phyloP scores from a whole-genome alignment of 2,113 vertebrate species.

The Danionella cerebrum region DNA sequence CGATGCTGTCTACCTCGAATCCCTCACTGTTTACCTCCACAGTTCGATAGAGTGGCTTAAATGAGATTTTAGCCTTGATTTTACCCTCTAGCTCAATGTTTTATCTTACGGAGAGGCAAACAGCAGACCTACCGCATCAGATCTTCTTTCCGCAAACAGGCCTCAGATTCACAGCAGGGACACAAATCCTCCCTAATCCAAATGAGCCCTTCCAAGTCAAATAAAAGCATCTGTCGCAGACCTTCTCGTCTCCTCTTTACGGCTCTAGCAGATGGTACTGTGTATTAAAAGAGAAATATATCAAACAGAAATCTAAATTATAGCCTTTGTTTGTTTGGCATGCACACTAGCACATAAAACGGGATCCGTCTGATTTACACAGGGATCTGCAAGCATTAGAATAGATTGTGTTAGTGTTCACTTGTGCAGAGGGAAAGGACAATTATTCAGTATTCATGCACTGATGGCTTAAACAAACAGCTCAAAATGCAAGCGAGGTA shows the following conservation, averaged over 20 bases:
- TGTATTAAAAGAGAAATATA: slow-evolving; percentile 15
- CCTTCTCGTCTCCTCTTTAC: slow-evolving; percentile 14
- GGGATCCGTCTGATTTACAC: not conserved
- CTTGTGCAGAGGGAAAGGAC: too few relatives aligned
- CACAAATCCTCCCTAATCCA: slow-evolving; percentile 28
- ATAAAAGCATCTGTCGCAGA: slow-evolving; percentile 12
- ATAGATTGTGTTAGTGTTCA: not conserved
- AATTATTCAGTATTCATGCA: not conserved
- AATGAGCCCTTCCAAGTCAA: slow-evolving; percentile 19
- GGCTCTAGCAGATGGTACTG: slow-evolving; percentile 3
- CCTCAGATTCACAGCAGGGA: slow-evolving; percentile 10
- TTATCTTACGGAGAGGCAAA: not conserved
- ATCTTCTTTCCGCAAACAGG: slow-evolving; percentile 12
- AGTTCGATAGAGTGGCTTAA: slow-evolving; percentile 20
- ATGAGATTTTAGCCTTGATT: not conserved
- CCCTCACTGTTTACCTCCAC: not conserved
- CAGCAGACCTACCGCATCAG: not conserved
- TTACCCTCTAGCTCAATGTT: not conserved
- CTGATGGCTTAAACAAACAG: too few relatives aligned
- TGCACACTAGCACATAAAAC: slow-evolving; percentile 13
- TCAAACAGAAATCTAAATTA: slow-evolving; percentile 25
- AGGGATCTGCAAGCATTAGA: not conserved
- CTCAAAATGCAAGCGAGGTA: too few relatives aligned
- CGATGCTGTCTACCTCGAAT: not conserved
- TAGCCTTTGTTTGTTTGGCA: slow-evolving; percentile 1